Evolutionary conservation across 2,113 vertebrate species (phyloP), one percentile per base, ranked within the genome.

Genomic region (Aegotheles bennettii): DNA sequence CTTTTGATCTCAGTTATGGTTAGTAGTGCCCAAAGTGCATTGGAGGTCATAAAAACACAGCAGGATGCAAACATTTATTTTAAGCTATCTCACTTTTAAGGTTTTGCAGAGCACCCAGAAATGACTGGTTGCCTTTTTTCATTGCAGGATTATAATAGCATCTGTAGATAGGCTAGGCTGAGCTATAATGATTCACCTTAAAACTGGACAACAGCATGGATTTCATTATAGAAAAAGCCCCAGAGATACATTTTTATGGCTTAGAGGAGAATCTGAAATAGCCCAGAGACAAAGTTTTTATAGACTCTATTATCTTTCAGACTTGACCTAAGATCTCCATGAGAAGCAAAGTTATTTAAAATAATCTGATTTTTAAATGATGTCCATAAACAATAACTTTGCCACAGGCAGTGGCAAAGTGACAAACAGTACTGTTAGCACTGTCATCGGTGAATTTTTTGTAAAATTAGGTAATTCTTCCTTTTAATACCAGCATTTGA

Each of bases 211-310:
- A 54, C 29, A 87, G 43, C 93, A 93, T 97, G 85, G 90, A 89
- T 95, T 97, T 97, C 91, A 92, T n/a, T 61, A 28, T 74, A 96
- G 96, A 97, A 96, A 96, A 97, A 95, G 96, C 23, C 91, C 96
- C 88, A 97, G 84, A 98, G 92, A 95, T 75, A 68, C 95, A 97
- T 97, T 98, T 97, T 97, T 97, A 97, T 95, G 93, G 91, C 95
- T 97, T 97, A 97, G 92, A 97, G 94, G 94, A 96, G 96, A 97
- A 98, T 96, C 91, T 94, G 90, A 97, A 97, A 95, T 95, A 97
- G 97, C 93, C 95, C 92, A 96, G 92, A 96, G 97, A 93, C 89
- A 98, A 96, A 77, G 95, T 95, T 98, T 98, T 98, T 98, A 98
- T 96, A 97, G 93, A 97, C 77, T 95, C 70, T 94, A 94, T 59